A percentile compares a stretch with the other conserved stretches of the same genome.
These are phyloP conservation scores for Nestor notabilis DNA, from an alignment of 2,113 vertebrate species.

Conservation along the genomic window DNA sequence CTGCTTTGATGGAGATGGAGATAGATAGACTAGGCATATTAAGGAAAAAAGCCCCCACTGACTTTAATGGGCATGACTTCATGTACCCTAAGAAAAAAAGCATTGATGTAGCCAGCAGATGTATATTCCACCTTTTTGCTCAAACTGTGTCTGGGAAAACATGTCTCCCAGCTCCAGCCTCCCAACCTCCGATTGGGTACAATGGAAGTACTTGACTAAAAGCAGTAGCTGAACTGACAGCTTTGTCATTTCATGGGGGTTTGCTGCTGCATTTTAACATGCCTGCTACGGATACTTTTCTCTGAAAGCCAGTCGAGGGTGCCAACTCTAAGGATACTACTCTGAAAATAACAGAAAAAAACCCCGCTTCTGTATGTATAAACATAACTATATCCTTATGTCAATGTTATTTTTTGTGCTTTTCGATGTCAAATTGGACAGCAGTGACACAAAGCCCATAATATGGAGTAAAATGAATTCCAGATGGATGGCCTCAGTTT, in stretches of 20 bases:
- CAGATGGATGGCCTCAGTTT: constrained; percentile 62
- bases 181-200: not conserved
- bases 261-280: not conserved
- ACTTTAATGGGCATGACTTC: not conserved
- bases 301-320: constrained; percentile 8
- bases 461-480: constrained; percentile 66
- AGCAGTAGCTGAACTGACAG: constrained; percentile 13
- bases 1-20: not conserved
- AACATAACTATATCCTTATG: constrained; percentile 69
- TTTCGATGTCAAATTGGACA: constrained; percentile 69
- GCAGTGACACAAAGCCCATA: constrained; percentile 47
- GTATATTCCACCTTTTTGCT: not conserved
- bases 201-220: not conserved
- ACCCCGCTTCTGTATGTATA: constrained; percentile 6
- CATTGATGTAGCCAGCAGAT: not conserved
- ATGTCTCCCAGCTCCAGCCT: not conserved
- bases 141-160: not conserved
- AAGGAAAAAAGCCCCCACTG: not conserved
- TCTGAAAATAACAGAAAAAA: constrained; percentile 36
- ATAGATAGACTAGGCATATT: not conserved
- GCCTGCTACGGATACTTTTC: not conserved
- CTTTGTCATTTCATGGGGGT: not conserved
- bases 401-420: constrained; percentile 66
- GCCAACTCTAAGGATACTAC: constrained; percentile 48
- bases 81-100: not conserved